Evolutionary conservation across 1,140 invertebrate genomes (phyloP), one percentile per base, ranked within the genome.

Genomic region (Megathymus violae): DNA sequence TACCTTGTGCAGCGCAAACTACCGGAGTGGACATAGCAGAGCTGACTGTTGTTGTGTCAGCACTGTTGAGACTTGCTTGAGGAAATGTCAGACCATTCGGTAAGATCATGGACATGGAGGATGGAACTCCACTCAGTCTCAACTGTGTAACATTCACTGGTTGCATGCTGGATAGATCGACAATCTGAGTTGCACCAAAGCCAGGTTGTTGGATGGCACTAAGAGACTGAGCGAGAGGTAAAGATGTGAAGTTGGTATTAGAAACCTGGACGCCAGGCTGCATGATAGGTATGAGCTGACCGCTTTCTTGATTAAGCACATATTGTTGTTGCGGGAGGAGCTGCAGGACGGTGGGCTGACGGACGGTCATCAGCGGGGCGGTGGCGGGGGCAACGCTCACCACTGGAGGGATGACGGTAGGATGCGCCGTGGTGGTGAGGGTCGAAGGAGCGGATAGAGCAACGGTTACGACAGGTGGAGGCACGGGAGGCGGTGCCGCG

Each of bases 41-140:
- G 19, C 85, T 89, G 0, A 91, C 88, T 10, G 88, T 91, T 15
- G 85, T 90, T 1, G 82, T 81, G 43, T 89, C 88, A 9, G 78
- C 71, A 5, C 81, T 75, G n/a, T 80, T 69, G 14, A 91, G 69
- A 58, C 78, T 85, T 1, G 80, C 83, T 83, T 91, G 88, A 3
- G 86, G 85, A 52, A 91, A 83, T 38, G 78, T 74, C 2, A 88
- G 48, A 0, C 88, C 85, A 70, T 91, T 91, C 0, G 85, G 88
- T 15, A 91, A 67, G 50, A 91, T 85, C 88, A 90, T 90, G 40
- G 88, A 89, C 88, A 91, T 89, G 6, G 88, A 89, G 56, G 86
- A 88, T n/a, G 88, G 88, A 3, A 88, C 88, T n/a, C 88, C 88
- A 77, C 88, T 90, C 16, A 90, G 47, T 11, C 88, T 47, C 16